phyloP scores from a whole-genome alignment of 2,797 vertebrate species.

The Acipenser ruthenus region DNA sequence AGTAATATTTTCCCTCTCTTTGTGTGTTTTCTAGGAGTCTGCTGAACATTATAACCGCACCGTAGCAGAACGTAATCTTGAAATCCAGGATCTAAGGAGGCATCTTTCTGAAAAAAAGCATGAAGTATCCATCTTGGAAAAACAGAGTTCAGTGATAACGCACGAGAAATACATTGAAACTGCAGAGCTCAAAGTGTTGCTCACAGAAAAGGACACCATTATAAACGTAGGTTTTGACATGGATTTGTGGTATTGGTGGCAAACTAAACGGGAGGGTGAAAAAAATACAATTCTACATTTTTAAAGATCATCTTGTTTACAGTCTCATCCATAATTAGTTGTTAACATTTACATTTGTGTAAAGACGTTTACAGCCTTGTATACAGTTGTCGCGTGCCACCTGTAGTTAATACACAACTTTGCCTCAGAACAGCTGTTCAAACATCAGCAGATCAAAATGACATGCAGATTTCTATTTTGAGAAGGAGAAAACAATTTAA shows the following conservation, averaged over 20 bases:
- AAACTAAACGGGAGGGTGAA: too few species aligned
- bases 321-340: not conserved
- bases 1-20: conserved; percentile 1
- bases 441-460: too few species aligned
- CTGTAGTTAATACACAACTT: too few species aligned
- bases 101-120: conserved; percentile 54
- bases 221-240: conserved; percentile 51
- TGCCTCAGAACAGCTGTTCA: too few species aligned
- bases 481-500: too few species aligned
- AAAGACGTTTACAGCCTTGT: not conserved
- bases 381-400: not conserved
- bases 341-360: not conserved
- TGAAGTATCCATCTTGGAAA: conserved; percentile 46
- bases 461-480: too few species aligned
- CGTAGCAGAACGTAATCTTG: conserved; percentile 50
- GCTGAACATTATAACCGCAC: conserved; percentile 56
- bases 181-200: conserved; percentile 43
- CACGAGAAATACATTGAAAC: conserved; percentile 52
- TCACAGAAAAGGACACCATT: conserved; percentile 60
- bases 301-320: not conserved
- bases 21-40: conserved; percentile 46
- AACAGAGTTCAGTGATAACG: conserved; percentile 36
- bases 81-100: conserved; percentile 57
- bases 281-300: not conserved
- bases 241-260: not conserved